Percentiles rank a stretch among this genome's conserved stretches.
Evolutionary conservation across 1,140 invertebrate species (phyloP).

Genomic region (Microplitis mediator): DNA sequence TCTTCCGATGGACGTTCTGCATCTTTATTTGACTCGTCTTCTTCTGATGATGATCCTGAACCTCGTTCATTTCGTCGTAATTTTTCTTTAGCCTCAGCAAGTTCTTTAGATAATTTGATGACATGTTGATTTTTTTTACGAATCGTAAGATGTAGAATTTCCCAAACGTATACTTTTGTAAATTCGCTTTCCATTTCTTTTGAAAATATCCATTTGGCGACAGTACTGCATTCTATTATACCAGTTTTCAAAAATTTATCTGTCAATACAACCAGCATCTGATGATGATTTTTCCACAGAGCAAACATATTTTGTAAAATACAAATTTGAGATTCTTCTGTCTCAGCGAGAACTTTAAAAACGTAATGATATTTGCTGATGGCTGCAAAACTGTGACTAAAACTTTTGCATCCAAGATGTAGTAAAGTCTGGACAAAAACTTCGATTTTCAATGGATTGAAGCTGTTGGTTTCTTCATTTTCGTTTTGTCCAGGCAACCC

Average conservation of each 20-base stretch:
- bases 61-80: conserved; percentile 76
- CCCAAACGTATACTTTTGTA: conserved; percentile 96
- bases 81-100: conserved; percentile 85
- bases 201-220: conserved; percentile 99
- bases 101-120: conserved; percentile 79
- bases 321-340: conserved; percentile 95
- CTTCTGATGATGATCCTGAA: conserved; percentile 79
- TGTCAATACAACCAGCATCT: conserved; percentile 95
- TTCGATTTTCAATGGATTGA: conserved; percentile 93
- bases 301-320: conserved; percentile 92
- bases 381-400: conserved; percentile 97
- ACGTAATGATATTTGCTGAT: conserved; percentile 96
- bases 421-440: conserved; percentile 95
- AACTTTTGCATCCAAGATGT: conserved; percentile 93
- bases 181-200: conserved; percentile 94
- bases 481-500: conserved; percentile 83
- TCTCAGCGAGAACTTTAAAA: conserved; percentile 89
- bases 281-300: conserved; percentile 92
- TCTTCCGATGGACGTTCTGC: conserved; percentile 85
- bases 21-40: conserved; percentile 67
- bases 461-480: conserved; percentile 71
- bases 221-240: conserved; percentile 94
- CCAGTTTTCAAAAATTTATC: conserved; percentile 98
- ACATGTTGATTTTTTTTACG: conserved; percentile 97
- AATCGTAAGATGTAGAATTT: conserved; percentile 94